Evolutionary conservation across 1,140 invertebrate genomes (phyloP).

Genomic region (Whitmania pigra): DNA sequence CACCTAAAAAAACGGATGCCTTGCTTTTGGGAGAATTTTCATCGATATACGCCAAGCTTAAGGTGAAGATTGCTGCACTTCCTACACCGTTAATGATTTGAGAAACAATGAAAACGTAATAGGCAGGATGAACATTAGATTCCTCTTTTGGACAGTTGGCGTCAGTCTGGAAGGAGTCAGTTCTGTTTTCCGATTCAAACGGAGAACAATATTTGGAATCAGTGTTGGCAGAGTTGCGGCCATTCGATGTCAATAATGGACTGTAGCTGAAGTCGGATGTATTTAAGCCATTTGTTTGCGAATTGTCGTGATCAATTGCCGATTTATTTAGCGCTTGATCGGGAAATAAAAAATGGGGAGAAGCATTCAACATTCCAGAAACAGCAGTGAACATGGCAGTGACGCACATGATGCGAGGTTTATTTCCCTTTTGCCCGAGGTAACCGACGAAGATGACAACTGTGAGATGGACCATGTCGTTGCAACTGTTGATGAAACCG

Average conservation of each 20-base stretch:
- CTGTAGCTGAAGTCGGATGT: neutral
- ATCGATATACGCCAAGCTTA: slow-evolving; percentile 27
- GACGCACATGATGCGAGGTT: slow-evolving; percentile 31
- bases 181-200: neutral
- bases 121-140: slow-evolving; percentile 5
- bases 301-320: neutral
- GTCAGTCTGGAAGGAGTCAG: neutral
- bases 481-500: slow-evolving; percentile 33
- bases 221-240: neutral
- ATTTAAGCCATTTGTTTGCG: neutral
- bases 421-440: slow-evolving; percentile 30
- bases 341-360: slow-evolving; percentile 29
- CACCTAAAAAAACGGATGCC: slow-evolving; percentile 26
- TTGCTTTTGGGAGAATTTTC: slow-evolving; percentile 23
- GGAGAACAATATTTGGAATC: neutral
- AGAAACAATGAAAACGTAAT: slow-evolving; percentile 9
- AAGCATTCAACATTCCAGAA: slow-evolving; percentile 31
- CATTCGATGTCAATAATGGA: neutral
- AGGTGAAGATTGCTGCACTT: slow-evolving; percentile 16
- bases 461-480: slow-evolving; percentile 33
- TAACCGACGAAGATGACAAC: slow-evolving; percentile 31
- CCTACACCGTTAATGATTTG: slow-evolving; percentile 18
- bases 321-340: neutral
- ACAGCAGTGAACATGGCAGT: slow-evolving; percentile 30
- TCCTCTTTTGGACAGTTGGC: neutral